Percentiles rank a stretch among this genome's conserved stretches.
Conservation (phyloP, 1,140 invertebrate species). For the Onthophagus taurus region DNA sequence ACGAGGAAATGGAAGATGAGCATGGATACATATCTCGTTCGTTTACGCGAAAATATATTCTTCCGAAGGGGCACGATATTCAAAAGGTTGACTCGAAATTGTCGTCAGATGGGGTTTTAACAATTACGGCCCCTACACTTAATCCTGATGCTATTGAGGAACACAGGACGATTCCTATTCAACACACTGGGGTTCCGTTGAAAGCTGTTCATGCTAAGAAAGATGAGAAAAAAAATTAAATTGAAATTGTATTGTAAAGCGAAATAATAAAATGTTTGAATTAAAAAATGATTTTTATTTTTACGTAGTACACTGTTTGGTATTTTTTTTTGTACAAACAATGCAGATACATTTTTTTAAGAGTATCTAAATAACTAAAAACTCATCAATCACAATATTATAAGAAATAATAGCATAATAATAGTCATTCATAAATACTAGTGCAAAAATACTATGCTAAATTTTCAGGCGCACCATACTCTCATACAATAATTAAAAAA, state of each 20-base stretch:
- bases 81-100: constrained; percentile 55
- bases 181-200: constrained; percentile 21
- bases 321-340: too few relatives aligned
- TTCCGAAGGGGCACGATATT: constrained; percentile 57
- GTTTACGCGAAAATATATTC: constrained; percentile 57
- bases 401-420: too few relatives aligned
- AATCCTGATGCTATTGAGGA: constrained; percentile 6
- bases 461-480: constrained; percentile 19
- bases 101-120: constrained; percentile 65
- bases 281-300: too few relatives aligned
- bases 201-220: constrained; percentile 11
- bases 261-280: not conserved
- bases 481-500: too few relatives aligned
- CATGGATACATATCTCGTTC: constrained; percentile 65
- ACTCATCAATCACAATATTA: constrained; percentile 29
- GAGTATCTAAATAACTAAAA: too few relatives aligned
- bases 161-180: constrained; percentile 18
- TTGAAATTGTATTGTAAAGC: too few relatives aligned
- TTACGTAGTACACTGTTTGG: too few relatives aligned
- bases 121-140: constrained; percentile 48
- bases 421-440: constrained; percentile 34
- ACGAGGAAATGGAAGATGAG: constrained; percentile 65
- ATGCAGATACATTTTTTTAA: too few relatives aligned
- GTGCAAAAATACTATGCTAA: constrained; percentile 37
- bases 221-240: constrained; percentile 8